These are phyloP conservation scores for Bugulina stolonifera DNA, from an alignment of 2,888 invertebrate species.

Conservation along the genomic window DNA sequence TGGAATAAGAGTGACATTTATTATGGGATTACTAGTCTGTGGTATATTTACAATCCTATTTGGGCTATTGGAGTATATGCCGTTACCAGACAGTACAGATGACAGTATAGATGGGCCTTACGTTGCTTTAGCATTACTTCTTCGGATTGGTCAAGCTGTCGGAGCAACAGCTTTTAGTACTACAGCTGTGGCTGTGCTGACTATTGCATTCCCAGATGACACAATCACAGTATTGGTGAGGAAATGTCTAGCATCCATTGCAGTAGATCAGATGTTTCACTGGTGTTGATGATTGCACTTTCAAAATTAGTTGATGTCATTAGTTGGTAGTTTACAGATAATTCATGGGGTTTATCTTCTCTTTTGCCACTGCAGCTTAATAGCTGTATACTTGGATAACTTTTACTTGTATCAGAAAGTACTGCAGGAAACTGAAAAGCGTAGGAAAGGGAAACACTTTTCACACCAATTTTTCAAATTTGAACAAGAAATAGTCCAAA, in stretches of 20 bases:
- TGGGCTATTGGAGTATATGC: background rate
- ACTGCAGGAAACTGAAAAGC: no score
- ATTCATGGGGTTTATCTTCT: background rate
- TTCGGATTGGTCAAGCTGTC: background rate
- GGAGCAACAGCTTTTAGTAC: background rate
- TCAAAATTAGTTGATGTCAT: no score
- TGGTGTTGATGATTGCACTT: no score
- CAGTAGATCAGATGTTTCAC: no score
- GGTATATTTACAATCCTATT: background rate
- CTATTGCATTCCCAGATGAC: background rate
- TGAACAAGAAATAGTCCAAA: no score
- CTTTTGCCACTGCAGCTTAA: background rate
- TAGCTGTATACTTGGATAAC: background rate
- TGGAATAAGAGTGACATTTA: background rate
- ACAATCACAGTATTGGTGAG: constrained; percentile 16
- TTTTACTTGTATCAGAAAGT: no score
- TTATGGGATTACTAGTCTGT: background rate
- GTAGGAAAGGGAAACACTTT: no score
- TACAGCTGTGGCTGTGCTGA: background rate
- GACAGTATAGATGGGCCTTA: background rate
- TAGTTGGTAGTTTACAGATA: background rate
- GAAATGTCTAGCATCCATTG: background rate
- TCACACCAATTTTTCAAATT: no score
- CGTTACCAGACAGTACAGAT: background rate
- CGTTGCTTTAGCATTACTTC: background rate